Evolutionary conservation across 2,113 vertebrate genomes (phyloP).

Genomic region (Pithys albifrons): DNA sequence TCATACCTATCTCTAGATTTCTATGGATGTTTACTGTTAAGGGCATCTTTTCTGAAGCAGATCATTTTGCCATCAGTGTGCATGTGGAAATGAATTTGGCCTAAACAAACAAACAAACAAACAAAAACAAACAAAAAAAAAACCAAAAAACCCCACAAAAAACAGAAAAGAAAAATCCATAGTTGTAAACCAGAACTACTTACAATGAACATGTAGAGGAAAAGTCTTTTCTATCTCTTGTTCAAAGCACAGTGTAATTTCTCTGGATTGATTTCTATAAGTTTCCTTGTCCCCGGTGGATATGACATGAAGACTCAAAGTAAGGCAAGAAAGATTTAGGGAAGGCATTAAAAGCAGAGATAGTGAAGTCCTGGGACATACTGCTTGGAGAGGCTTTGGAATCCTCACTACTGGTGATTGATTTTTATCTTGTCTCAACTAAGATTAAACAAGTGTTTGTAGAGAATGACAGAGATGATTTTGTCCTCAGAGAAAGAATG

Average conservation of each 20-base stretch:
- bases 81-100: not conserved
- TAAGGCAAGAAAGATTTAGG: not conserved
- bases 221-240: fast-evolving
- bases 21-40: not conserved
- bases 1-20: not conserved
- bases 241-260: not conserved
- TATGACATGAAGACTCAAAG: not conserved
- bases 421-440: not conserved
- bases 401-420: not conserved
- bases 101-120: too few relatives aligned
- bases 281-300: not conserved
- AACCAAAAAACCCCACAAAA: not conserved
- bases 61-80: not conserved
- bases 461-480: not conserved
- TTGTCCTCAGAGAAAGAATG: not conserved
- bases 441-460: not conserved
- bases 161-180: not conserved
- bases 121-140: too few relatives aligned
- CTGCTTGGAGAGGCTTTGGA: not conserved
- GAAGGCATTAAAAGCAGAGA: not conserved
- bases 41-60: not conserved
- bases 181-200: not conserved
- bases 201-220: not conserved
- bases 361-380: not conserved
- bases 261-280: not conserved